A percentile compares a stretch with the other conserved stretches of the same genome.
Conservation (phyloP, 2,888 invertebrate genomes). For the Philereme transversata region DNA sequence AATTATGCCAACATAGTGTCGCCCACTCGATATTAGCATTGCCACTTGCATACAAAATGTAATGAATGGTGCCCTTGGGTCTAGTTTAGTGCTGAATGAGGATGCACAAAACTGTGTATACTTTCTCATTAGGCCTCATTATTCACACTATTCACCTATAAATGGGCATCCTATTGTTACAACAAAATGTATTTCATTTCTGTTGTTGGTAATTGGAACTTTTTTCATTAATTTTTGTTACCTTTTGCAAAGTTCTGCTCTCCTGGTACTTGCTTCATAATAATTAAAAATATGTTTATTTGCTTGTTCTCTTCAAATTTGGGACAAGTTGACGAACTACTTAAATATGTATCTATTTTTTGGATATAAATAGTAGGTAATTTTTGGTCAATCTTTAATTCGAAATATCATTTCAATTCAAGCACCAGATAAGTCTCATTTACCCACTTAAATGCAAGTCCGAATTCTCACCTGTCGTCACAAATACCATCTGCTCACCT, state of each 20-base stretch:
- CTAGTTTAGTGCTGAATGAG: neutral
- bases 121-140: slow-evolving; percentile 1
- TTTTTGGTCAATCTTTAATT: neutral
- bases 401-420: slow-evolving; percentile 10
- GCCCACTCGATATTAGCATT: slow-evolving; percentile 4
- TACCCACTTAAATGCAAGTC: slow-evolving; percentile 13
- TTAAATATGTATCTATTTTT: too few species aligned
- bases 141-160: neutral
- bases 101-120: neutral
- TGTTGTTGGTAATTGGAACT: too few species aligned
- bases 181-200: too few species aligned
- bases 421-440: slow-evolving; percentile 1
- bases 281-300: neutral
- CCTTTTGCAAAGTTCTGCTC: too few species aligned
- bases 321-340: too few species aligned
- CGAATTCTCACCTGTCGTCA: slow-evolving; percentile 21
- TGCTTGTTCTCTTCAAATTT: too few species aligned
- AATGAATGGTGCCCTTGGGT: slow-evolving; percentile 15
- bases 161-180: too few species aligned
- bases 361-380: too few species aligned
- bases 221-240: too few species aligned
- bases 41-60: slow-evolving; percentile 10
- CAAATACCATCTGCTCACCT: slow-evolving; percentile 3
- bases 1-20: slow-evolving; percentile 11
- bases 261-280: neutral